These are phyloP conservation scores for Lagenorhynchus albirostris DNA, from an alignment of 2,113 vertebrate genomes.

Conservation along the genomic window DNA sequence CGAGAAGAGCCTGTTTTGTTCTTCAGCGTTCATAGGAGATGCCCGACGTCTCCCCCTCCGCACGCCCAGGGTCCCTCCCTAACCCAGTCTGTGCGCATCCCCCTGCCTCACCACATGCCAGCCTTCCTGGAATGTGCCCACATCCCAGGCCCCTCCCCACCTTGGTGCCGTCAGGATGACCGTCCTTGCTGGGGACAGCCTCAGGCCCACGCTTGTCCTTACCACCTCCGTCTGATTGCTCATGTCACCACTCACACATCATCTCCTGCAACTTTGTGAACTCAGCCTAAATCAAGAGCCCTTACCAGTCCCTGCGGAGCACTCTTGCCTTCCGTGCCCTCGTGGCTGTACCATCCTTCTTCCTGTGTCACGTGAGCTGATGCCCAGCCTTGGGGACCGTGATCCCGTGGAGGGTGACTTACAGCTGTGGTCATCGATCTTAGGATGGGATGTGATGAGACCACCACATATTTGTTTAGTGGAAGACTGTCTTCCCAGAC, in stretches of 20 bases:
- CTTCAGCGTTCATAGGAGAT: neutral
- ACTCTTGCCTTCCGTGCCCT: neutral
- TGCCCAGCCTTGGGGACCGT: fast-evolving
- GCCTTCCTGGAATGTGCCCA: too few relatives aligned
- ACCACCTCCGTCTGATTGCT: neutral
- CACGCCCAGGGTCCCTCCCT: fast-evolving
- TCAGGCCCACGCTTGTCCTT: neutral
- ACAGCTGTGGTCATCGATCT: fast-evolving
- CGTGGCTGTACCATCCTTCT: neutral
- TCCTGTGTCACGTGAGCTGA: too few relatives aligned
- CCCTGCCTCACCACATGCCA: fast-evolving
- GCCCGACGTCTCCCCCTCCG: neutral
- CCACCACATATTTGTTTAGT: neutral
- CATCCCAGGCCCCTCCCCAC: too few relatives aligned
- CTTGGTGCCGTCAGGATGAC: neutral
- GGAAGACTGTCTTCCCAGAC: neutral
- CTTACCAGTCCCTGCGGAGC: neutral
- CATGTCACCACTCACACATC: neutral
- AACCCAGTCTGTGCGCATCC: fast-evolving
- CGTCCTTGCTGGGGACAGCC: neutral
- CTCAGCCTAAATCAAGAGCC: neutral
- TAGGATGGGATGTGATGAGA: too few relatives aligned
- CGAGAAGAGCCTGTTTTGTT: neutral
- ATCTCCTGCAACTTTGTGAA: neutral
- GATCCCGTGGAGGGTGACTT: neutral